Base-by-base conservation (phyloP, 2,888 invertebrate species). In the Camponotus fellah region DNA sequence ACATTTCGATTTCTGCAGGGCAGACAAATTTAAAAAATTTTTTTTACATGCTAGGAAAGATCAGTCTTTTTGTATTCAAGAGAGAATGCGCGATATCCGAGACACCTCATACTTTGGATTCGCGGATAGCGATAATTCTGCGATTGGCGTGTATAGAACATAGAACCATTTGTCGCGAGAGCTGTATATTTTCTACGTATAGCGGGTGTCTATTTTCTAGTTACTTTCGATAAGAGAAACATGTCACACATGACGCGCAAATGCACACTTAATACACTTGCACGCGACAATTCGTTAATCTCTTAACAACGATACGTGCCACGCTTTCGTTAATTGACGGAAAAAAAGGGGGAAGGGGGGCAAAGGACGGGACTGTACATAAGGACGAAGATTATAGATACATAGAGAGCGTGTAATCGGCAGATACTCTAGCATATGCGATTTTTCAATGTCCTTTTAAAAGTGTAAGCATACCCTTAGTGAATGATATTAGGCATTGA, bases 361-460 rank as follows among this genome's bases (percentile, higher is more conserved):
- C 82, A 84, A 14, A 87, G 85, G 86, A 85, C 72, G 80, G 72
- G 83, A 88, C 77, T 92, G 92, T 92, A 92, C 77, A 92, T 92
- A 92, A 87, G 74, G 71, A 32, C 17, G 72, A 66, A 85, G 86
- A 86, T 26, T 83, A 86, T 85, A 86, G 87, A 83, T 86, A 90
- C 75, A 90, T 88, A 92, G 90, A 79, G 71, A 77, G 69, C 87
- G 90, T 87, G 90, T 94, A 94, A 93, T 93, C 92, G 91, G 89
- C 93, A 93, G 92, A 91, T 94, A 93, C 91, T 92, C 91, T 94
- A 93, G 92, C 91, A 90, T 94, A 94, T 92, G 92, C 92, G 91
- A 94, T 94, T 94, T 94, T 94, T 94, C 94, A 94, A 94, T 94
- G 94, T 94, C 94, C 94, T 94, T 94, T 92, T 92, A 92, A 93